A percentile compares a stretch with the other conserved stretches of the same genome.
Conservation (phyloP, 92 coral and sea anemone species). For the Umimayanthus chanpuru region DNA sequence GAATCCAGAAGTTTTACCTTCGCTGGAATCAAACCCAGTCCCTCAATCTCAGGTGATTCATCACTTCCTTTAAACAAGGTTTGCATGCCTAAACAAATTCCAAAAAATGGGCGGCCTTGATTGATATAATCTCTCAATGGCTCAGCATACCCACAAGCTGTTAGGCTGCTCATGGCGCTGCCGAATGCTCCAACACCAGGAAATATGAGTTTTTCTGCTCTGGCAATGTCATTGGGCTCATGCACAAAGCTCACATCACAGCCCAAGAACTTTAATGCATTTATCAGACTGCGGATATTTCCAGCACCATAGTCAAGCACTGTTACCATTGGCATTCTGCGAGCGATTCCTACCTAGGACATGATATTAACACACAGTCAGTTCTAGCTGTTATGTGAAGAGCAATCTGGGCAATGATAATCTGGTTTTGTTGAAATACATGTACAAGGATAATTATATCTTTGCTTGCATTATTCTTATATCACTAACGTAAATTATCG, state of each 20-base stretch:
- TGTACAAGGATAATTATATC: no score
- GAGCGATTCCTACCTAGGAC: background rate
- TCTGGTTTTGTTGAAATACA: no score
- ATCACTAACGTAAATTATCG: no score
- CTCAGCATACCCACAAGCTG: conserved; percentile 44
- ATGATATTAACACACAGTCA: background rate
- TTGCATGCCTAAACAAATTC: conserved; percentile 66
- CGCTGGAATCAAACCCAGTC: conserved; percentile 52
- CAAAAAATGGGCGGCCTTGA: conserved; percentile 57
- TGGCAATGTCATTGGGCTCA: conserved; percentile 50
- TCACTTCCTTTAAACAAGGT: conserved; percentile 58
- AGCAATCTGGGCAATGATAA: no score
- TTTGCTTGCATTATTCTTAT: no score
- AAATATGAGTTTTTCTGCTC: conserved; percentile 55
- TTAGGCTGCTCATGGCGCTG: conserved; percentile 60
- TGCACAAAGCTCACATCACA: conserved; percentile 55
- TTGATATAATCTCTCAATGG: conserved; percentile 55
- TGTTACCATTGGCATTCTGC: conserved; percentile 35
- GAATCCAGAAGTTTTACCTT: background rate
- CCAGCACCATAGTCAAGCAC: conserved; percentile 73
- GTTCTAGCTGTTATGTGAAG: background rate
- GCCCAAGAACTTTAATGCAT: conserved; percentile 60
- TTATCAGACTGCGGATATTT: conserved; percentile 55
- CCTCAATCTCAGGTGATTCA: conserved; percentile 57
- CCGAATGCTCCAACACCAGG: conserved; percentile 76